Evolutionary conservation across 2,888 invertebrate genomes (phyloP).

Genomic region (Stenichneumon culpator): DNA sequence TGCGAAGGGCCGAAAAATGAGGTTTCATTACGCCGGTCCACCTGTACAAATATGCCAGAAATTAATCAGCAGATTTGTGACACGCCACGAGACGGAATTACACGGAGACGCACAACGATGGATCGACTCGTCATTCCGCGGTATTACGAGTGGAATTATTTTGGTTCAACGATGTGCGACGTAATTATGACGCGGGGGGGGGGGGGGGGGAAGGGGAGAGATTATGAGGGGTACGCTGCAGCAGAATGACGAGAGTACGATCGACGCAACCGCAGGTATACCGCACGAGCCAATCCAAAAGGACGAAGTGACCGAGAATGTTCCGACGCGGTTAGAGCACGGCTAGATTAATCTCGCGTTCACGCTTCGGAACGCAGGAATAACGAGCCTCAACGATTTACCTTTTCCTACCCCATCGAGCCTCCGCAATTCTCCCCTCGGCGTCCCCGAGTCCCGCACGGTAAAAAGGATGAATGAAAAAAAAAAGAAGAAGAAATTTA

Average conservation of each 20-base stretch:
- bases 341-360: constrained; percentile 52
- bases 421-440: constrained; percentile 11
- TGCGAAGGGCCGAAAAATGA: neutral
- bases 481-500: neutral
- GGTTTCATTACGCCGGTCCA: neutral
- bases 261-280: constrained; percentile 19
- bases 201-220: too few species aligned
- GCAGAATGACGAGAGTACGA: constrained; percentile 6
- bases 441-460: neutral
- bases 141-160: constrained; percentile 5
- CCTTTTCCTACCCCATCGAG: constrained; percentile 10
- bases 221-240: neutral
- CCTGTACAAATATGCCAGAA: neutral
- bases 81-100: neutral
- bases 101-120: neutral
- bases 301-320: constrained; percentile 36
- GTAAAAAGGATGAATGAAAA: neutral
- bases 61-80: constrained; percentile 2
- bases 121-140: neutral
- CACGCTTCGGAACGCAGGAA: constrained; percentile 63
- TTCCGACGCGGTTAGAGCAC: constrained; percentile 22
- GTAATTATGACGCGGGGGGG: neutral
- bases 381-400: constrained; percentile 62
- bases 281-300: constrained; percentile 29
- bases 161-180: constrained; percentile 14